A percentile compares a stretch with the other conserved stretches of the same genome.
Evolutionary conservation across 2,888 invertebrate genomes (phyloP).

Genomic region (Cerceris ruficornis): DNA sequence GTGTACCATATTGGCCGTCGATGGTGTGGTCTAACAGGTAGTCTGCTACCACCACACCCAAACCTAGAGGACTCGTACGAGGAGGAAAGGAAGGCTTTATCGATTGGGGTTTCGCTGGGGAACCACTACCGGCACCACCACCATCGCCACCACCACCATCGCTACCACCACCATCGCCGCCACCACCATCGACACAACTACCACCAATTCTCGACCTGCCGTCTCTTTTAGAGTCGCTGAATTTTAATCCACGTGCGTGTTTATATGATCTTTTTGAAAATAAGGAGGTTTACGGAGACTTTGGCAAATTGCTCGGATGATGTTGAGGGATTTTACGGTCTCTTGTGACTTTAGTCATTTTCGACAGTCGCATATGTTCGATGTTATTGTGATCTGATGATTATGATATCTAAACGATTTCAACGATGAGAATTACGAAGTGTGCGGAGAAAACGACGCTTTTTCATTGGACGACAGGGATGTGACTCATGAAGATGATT

Average conservation of each 20-base stretch:
- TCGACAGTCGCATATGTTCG: too few species aligned
- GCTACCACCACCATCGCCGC: constrained; percentile 21
- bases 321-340: too few species aligned
- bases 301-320: too few species aligned
- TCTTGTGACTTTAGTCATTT: too few species aligned
- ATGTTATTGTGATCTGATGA: too few species aligned
- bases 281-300: not conserved
- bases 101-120: constrained; percentile 78
- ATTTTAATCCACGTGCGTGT: constrained; percentile 56
- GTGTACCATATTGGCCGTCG: constrained; percentile 34
- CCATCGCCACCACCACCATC: not conserved
- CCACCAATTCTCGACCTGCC: constrained; percentile 39
- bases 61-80: constrained; percentile 60
- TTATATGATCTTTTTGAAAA: constrained; percentile 17
- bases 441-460: too few species aligned
- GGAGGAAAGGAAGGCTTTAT: constrained; percentile 76
- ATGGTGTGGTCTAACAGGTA: constrained; percentile 54
- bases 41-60: constrained; percentile 47
- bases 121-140: constrained; percentile 43
- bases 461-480: too few species aligned
- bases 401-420: too few species aligned
- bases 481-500: too few species aligned
- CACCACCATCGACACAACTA: constrained; percentile 14
- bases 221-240: constrained; percentile 32
- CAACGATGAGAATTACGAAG: too few species aligned